Percentiles rank a stretch among this genome's conserved stretches.
Evolutionary conservation across 2,797 vertebrate species (phyloP).

Genomic region (Monodelphis domestica): DNA sequence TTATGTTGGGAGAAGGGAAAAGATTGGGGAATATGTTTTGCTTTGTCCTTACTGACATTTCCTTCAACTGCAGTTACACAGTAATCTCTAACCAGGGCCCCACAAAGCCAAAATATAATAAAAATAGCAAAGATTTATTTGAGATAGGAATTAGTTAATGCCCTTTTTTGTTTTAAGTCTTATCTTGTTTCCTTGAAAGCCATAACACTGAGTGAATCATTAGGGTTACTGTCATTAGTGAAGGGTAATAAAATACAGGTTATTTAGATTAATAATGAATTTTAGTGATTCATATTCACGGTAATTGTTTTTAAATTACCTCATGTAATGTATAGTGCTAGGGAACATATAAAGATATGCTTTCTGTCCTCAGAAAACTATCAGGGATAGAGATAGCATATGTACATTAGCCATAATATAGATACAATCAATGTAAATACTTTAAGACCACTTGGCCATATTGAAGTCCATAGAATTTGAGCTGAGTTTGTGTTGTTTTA

Average conservation of each 20-base stretch:
- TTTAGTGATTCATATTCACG: neutral
- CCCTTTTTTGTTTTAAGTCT: neutral
- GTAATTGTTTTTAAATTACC: neutral
- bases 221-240: neutral
- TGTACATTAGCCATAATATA: neutral
- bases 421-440: neutral
- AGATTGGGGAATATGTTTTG: too few relatives aligned
- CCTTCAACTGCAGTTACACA: neutral
- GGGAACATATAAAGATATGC: neutral
- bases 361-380: neutral
- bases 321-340: neutral
- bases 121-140: neutral
- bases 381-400: neutral
- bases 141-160: neutral
- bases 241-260: neutral
- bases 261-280: neutral
- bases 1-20: too few relatives aligned
- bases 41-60: neutral
- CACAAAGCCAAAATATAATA: neutral
- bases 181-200: neutral
- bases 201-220: neutral
- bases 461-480: neutral
- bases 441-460: neutral
- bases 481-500: neutral
- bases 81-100: neutral